Base-by-base conservation (phyloP, 2,113 vertebrate species). In the Chlorodrepanis virens region DNA sequence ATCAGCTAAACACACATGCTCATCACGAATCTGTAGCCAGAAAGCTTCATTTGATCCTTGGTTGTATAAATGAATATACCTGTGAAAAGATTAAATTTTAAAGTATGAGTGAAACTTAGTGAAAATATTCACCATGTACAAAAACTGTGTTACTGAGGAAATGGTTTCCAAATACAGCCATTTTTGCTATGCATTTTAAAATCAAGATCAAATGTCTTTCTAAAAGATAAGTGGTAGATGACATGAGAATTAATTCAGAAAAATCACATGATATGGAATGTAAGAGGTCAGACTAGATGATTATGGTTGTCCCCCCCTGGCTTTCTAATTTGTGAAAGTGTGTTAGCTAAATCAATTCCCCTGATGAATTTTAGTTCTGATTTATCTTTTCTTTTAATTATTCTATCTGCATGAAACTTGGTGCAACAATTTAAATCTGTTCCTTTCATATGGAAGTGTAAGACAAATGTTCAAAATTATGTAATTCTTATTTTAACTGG, bases 181-280 rank as follows among this genome's bases (percentile, higher is more conserved):
- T 60, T 91, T 85, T 65, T 70, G 31, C 20, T 20, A 18, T 27
- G 28, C 16, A 22, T 91, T 94, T 75, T n/a, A 54, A 89, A 91
- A 89, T 45, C 35, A 84, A 64, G 60, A 84, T 42, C 2, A 0
- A 81, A 94, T 29, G 9, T 14, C 25, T 77, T 90, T 70, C 63
- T 67, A 31, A 80, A 88, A 89, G 50, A 25, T 77, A 63, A 91
- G 35, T 39, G 18, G 27, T 52, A 78, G 17, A 54, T 87, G 50
- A 89, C 56, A 87, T 31, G 44, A 33, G 22, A 95, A 94, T 90
- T 83, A 83, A 81, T 92, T 87, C 74, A 82, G 65, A 79, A 82
- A 89, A 69, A 52, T 89, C 1, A 2, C 53, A 39, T 79, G 87
- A 76, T 1, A 3, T 61, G 25, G 31, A 33, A 81, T 35, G 53